phyloP scores from a whole-genome alignment of 1,140 invertebrate species.

The Philopotamus ludificatus region DNA sequence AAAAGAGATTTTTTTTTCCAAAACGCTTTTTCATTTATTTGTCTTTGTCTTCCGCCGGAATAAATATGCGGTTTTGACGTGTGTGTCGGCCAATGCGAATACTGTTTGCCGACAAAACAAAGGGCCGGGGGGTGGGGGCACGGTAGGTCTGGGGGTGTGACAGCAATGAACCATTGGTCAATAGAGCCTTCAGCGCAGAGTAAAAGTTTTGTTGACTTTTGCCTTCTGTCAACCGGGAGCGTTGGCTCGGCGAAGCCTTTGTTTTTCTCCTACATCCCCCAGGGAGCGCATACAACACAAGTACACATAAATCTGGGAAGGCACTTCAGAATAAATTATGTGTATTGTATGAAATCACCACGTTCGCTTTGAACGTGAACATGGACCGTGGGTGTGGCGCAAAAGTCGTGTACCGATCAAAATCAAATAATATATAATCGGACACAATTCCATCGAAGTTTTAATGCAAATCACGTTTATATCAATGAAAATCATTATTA shows the following conservation, averaged over 20 bases:
- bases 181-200: constrained; percentile 23
- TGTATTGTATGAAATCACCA: too few relatives aligned
- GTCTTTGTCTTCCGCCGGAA: background rate
- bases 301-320: background rate
- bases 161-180: constrained; percentile 37
- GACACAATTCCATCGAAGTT: too few relatives aligned
- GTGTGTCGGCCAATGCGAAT: constrained; percentile 27
- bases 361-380: too few relatives aligned
- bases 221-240: background rate
- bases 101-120: constrained; percentile 27
- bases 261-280: constrained; percentile 12
- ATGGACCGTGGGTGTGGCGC: too few relatives aligned
- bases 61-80: background rate
- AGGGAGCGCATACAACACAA: background rate
- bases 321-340: too few relatives aligned
- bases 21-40: too few relatives aligned
- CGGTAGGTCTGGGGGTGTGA: too few relatives aligned
- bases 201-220: constrained; percentile 27
- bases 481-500: too few relatives aligned
- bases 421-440: too few relatives aligned
- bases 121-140: too few relatives aligned
- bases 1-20: background rate
- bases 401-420: too few relatives aligned
- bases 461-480: too few relatives aligned
- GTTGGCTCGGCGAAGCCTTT: background rate